phyloP scores from a whole-genome alignment of 2,113 vertebrate species.

The Hippolais icterina region DNA sequence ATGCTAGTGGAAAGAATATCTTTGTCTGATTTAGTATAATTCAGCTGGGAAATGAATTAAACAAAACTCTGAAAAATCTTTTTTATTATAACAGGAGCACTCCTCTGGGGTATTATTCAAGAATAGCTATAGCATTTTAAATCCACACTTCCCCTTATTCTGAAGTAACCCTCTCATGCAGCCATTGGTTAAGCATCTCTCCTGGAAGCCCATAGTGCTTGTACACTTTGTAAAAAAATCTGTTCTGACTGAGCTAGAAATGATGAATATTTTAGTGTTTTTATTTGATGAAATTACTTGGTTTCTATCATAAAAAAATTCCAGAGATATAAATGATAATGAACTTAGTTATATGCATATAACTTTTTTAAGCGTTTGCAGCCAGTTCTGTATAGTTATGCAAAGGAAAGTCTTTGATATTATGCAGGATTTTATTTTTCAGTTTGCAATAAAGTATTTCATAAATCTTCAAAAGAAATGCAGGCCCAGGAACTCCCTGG shows the following conservation, averaged over 20 bases:
- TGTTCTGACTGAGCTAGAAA: background rate
- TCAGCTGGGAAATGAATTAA: slow-evolving; percentile 48
- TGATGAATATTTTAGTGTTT: background rate
- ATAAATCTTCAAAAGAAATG: background rate
- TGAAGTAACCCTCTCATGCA: slow-evolving; percentile 11
- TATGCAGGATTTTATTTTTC: background rate
- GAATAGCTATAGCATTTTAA: slow-evolving; percentile 51
- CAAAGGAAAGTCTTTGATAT: background rate
- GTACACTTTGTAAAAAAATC: background rate
- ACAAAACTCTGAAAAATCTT: slow-evolving; percentile 25
- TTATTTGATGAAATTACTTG: background rate
- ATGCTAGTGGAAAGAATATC: background rate
- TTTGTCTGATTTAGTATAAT: slow-evolving; percentile 31
- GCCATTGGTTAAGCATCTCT: background rate
- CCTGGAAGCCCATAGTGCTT: background rate
- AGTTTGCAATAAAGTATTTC: background rate
- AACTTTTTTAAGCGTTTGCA: background rate
- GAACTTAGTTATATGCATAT: background rate
- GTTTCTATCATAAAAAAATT: background rate
- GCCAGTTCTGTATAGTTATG: background rate
- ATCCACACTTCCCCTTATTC: background rate
- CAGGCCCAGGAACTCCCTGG: background rate
- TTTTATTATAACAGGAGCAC: slow-evolving; percentile 57
- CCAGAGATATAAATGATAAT: background rate
- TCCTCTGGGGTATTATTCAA: slow-evolving; percentile 52